A percentile compares a stretch with the other conserved stretches of the same genome.
Conservation (phyloP, 1,140 invertebrate genomes). For the Popillia japonica region DNA sequence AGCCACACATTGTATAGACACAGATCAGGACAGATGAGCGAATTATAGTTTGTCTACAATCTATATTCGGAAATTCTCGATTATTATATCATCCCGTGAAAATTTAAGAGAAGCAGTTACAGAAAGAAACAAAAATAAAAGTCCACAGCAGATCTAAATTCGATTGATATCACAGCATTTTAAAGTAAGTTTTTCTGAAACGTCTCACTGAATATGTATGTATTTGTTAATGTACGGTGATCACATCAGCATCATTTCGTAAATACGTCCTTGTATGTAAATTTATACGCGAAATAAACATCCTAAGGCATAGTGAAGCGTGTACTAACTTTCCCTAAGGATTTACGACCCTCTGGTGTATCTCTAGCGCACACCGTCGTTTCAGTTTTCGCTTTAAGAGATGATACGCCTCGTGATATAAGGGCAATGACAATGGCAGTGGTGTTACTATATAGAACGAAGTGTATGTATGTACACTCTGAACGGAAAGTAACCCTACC, state of each 20-base stretch:
- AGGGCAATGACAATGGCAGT: constrained; percentile 2
- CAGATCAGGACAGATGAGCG: no score
- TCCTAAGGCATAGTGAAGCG: constrained; percentile 7
- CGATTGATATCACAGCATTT: no score
- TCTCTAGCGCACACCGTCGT: constrained; percentile 5
- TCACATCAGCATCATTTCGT: not conserved
- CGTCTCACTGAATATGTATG: no score
- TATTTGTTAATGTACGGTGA: not conserved
- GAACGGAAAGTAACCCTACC: no score
- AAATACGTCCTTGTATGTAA: not conserved
- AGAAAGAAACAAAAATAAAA: no score
- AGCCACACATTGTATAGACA: no score
- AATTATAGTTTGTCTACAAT: no score
- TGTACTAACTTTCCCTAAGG: constrained; percentile 15
- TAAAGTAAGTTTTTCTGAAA: no score
- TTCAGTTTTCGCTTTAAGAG: not conserved
- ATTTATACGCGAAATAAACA: constrained; percentile 17
- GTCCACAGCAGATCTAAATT: no score
- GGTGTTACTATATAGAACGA: not conserved
- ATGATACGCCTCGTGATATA: constrained; percentile 18
- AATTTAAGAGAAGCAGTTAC: no score
- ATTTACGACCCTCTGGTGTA: constrained; percentile 16
- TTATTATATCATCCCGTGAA: no score
- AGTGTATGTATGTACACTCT: not conserved
- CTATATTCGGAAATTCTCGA: no score